A percentile compares a stretch with the other conserved stretches of the same genome.
phyloP scores from a whole-genome alignment of 2,888 invertebrate genomes.

The Drosophila mettleri region DNA sequence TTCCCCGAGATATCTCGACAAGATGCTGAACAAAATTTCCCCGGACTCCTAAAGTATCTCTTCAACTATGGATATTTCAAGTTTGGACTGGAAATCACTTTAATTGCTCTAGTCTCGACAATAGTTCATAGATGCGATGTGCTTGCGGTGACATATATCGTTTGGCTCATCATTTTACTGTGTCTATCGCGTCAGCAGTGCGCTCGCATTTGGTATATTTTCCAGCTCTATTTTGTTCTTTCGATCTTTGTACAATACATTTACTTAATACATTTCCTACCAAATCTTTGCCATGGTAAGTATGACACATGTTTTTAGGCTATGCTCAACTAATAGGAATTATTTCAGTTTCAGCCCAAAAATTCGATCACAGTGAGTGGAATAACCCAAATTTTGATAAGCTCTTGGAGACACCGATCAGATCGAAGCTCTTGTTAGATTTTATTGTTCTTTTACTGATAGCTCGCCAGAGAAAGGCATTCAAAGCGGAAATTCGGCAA shows the following conservation, averaged over 20 bases:
- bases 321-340: no score
- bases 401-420: slow-evolving; percentile 91
- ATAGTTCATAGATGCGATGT: slow-evolving; percentile 96
- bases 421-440: slow-evolving; percentile 93
- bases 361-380: neutral
- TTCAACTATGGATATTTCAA: slow-evolving; percentile 98
- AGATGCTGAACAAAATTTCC: slow-evolving; percentile 94
- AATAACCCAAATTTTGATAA: slow-evolving; percentile 88
- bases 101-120: slow-evolving; percentile 93
- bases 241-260: slow-evolving; percentile 95
- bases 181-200: slow-evolving; percentile 87
- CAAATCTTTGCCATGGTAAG: slow-evolving; percentile 92
- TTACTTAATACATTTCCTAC: slow-evolving; percentile 94
- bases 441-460: slow-evolving; percentile 95
- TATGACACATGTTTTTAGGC: slow-evolving; percentile 54
- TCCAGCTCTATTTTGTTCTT: slow-evolving; percentile 91
- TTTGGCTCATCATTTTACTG: slow-evolving; percentile 92
- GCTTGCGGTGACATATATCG: slow-evolving; percentile 93
- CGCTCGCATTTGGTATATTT: slow-evolving; percentile 92
- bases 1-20: slow-evolving; percentile 92
- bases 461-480: slow-evolving; percentile 93
- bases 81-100: slow-evolving; percentile 96
- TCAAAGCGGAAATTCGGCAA: slow-evolving; percentile 89
- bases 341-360: neutral
- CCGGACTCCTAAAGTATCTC: slow-evolving; percentile 93